Conservation (phyloP, 2,888 invertebrate genomes). For the Mesodorylaimus sp. region DNA sequence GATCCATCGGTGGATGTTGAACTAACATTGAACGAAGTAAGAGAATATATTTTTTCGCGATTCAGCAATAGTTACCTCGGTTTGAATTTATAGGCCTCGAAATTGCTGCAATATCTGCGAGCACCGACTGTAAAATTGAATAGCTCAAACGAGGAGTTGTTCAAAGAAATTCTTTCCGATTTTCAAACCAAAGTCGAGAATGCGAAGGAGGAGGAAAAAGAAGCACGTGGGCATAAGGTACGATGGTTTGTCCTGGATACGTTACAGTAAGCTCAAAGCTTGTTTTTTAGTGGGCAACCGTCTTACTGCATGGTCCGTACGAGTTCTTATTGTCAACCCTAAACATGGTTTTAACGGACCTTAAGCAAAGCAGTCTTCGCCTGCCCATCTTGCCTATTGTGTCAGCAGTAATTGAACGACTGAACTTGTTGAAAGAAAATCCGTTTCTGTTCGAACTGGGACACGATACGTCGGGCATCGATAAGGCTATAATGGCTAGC, state of each 20-base stretch:
- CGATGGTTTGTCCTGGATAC: background rate
- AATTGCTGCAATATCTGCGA: background rate
- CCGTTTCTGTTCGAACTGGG: conserved; percentile 6
- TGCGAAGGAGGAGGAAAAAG: background rate
- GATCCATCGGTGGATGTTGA: background rate
- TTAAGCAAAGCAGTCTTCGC: background rate
- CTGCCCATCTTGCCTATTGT: background rate
- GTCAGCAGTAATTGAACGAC: conserved; percentile 7
- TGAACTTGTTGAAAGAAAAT: background rate
- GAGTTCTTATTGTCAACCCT: background rate
- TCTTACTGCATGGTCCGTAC: background rate
- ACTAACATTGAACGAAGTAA: background rate
- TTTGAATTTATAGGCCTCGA: background rate
- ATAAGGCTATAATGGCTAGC: conserved; percentile 54
- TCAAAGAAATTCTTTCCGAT: background rate
- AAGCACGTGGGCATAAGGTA: background rate
- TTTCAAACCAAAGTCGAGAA: background rate
- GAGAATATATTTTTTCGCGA: background rate
- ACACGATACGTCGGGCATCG: conserved; percentile 17
- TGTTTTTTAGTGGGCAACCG: background rate
- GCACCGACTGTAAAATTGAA: background rate
- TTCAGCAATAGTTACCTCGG: background rate
- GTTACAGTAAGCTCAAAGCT: background rate
- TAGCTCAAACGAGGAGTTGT: too few species aligned
- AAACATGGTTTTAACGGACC: background rate